phyloP scores from a whole-genome alignment of 1,140 invertebrate species.

The Drosophila kohkoa region DNA sequence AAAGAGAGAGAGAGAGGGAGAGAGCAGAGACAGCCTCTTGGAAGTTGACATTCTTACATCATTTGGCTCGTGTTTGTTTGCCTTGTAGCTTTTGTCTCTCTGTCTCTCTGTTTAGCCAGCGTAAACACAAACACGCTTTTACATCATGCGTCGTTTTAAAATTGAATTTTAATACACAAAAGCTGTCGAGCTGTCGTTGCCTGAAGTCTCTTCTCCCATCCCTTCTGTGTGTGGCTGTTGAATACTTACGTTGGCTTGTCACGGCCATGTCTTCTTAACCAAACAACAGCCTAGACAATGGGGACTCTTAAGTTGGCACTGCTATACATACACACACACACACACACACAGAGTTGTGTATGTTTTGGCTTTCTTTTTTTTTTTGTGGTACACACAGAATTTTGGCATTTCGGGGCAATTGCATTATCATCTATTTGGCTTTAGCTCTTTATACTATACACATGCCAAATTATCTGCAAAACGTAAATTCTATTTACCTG shows the following conservation, averaged over 20 bases:
- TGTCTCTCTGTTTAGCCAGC: slow-evolving; percentile 52
- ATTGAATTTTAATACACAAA: slow-evolving; percentile 75
- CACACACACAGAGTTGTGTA: too few relatives aligned
- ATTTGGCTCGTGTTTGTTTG: slow-evolving; percentile 9
- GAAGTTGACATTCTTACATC: not conserved
- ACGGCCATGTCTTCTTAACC: slow-evolving; percentile 10
- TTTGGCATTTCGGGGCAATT: slow-evolving; percentile 25
- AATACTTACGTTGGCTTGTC: not conserved
- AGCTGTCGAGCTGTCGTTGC: slow-evolving; percentile 39
- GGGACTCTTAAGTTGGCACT: not conserved
- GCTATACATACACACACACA: too few relatives aligned
- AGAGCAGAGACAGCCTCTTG: not conserved
- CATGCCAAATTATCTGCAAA: slow-evolving; percentile 42
- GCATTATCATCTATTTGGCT: slow-evolving; percentile 41
- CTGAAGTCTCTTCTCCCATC: not conserved
- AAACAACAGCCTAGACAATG: slow-evolving; percentile 33
- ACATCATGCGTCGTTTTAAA: slow-evolving; percentile 62
- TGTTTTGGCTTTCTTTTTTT: not conserved
- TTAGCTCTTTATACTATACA: slow-evolving; percentile 10
- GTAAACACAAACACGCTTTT: slow-evolving; percentile 63
- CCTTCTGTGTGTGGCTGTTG: not conserved
- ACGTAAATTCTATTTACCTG: slow-evolving; percentile 51
- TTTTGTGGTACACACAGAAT: slow-evolving; percentile 4
- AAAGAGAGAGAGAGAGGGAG: not conserved
- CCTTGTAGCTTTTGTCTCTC: slow-evolving; percentile 48